Evolutionary conservation across 2,113 vertebrate species (phyloP), one percentile per base, ranked within the genome.

Genomic region (Notothenia coriiceps): DNA sequence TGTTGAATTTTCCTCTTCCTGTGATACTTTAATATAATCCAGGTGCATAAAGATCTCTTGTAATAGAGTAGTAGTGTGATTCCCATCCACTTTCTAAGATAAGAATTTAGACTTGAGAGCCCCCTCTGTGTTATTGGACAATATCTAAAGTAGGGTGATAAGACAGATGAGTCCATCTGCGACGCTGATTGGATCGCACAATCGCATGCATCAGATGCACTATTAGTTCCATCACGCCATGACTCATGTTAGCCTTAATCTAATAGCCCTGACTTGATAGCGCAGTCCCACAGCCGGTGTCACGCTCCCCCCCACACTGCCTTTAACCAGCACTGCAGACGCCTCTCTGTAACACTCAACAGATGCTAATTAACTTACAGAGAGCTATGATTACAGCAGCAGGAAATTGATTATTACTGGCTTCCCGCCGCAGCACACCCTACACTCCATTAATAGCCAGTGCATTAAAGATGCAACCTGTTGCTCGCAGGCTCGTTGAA

Each of bases 341-440:
- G 10, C 68, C 66, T 77, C 78, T 77, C 62, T 8, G 15, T 74
- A 77, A 85, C 77, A 65, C 82, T 88, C 83, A 83, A 77, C 82
- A 86, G 86, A 88, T 85, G 81, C 90, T 89, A 90, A 89, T 92
- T 92, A 91, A 92, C 89, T 90, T 82, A 77, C 74, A 87, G 83
- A 91, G 88, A 89, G 77, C 82, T 88, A 90, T 90, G 92, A 93
- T 93, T 92, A 93, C 91, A 91, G 86, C 89, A 82, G 90, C 81
- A 84, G 87, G 86, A 93, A 93, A 93, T 93, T 88, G 89, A 94
- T 92, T 91, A 92, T 91, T 86, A 80, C 86, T 84, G 89, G 86
- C 83, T 88, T 83, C 85, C 86, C 54, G 57, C 82, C 18, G 74
- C 80, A 77, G 82, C 86, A 84, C 85, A 82, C 84, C 90, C 82